These are phyloP conservation scores for Chloroceryle aenea DNA, from an alignment of 2,113 vertebrate genomes.

Conservation along the genomic window DNA sequence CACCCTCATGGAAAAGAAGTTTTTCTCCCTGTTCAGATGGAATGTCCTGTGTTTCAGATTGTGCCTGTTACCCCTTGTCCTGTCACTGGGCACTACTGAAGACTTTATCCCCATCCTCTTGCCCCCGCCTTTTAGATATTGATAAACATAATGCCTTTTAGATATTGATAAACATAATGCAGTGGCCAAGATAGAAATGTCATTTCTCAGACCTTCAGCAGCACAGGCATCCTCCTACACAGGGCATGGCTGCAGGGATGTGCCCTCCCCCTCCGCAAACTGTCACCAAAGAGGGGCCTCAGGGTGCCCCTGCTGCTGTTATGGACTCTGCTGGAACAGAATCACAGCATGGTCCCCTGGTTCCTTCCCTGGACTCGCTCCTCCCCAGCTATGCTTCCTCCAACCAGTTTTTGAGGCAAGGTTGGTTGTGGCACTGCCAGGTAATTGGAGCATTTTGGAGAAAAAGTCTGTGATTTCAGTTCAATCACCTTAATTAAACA, in stretches of 20 bases:
- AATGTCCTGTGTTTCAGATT: neutral
- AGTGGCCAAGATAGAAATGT: neutral
- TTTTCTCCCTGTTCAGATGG: neutral
- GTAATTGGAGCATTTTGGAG: neutral
- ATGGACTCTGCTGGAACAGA: neutral
- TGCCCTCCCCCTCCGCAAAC: neutral
- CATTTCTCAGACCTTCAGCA: neutral
- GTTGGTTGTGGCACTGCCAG: fast-evolving
- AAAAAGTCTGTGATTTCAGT: neutral
- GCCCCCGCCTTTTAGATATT: neutral
- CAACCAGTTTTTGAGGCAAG: neutral
- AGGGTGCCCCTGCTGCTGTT: fast-evolving
- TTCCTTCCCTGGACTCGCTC: neutral
- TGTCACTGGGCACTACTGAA: neutral
- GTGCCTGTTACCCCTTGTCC: neutral
- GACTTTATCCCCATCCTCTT: neutral
- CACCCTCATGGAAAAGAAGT: neutral
- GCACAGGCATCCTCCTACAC: neutral
- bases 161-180: neutral
- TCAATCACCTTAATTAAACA: neutral
- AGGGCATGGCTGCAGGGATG: fast-evolving
- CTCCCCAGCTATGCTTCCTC: neutral
- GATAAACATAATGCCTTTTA: neutral
- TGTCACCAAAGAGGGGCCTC: fast-evolving
- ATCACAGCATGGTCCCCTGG: neutral